Evolutionary conservation across 2,888 invertebrate genomes (phyloP), one percentile per base, ranked within the genome.

Genomic region (Cyclophora punctaria): DNA sequence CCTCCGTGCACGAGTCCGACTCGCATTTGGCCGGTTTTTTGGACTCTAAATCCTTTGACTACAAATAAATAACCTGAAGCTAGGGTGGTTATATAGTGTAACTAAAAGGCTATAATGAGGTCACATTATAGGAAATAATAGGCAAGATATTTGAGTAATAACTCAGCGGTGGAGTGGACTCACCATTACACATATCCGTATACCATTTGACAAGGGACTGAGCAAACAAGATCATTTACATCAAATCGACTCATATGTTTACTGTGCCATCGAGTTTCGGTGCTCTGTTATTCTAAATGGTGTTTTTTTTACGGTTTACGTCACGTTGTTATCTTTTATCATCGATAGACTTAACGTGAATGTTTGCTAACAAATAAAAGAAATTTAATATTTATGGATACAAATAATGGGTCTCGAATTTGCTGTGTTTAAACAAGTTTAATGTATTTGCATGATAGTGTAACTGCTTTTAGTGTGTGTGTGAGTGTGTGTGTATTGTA

Each of bases 171-270:
- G 4, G 37, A 37, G 37, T 37, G 48, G 45, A 54, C 49, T 20
- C 20, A 20, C 56, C 55, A 55, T 58, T 56, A 55, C 51, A 49
- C 43, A 53, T 47, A 53, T 52, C 45, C 37, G 37, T 5, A 52
- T 49, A 4, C 50, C 50, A 46, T 50, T 53, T 50, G 55, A 46
- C 59, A 52, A 49, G 52, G 55, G 49, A 45, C 50, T 47, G 46
- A 41, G 48, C 56, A 58, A 60, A 58, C 58, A 60, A 49, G 58
- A 50, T 60, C 58, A 53, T 56, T 60, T 52, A 52, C 50, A 44
- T 49, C 56, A 56, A 58, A 59, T 57, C 57, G 56, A 52, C 48
- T 51, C 46, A 44, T 48, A 53, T 60, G 53, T 58, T 60, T 58
- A 50, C 51, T 50, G 48, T 52, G 48, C 49, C 51, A 57, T 60